These are phyloP conservation scores for Neelides sp. DNA, from an alignment of 1,140 invertebrate species.

Conservation along the genomic window DNA sequence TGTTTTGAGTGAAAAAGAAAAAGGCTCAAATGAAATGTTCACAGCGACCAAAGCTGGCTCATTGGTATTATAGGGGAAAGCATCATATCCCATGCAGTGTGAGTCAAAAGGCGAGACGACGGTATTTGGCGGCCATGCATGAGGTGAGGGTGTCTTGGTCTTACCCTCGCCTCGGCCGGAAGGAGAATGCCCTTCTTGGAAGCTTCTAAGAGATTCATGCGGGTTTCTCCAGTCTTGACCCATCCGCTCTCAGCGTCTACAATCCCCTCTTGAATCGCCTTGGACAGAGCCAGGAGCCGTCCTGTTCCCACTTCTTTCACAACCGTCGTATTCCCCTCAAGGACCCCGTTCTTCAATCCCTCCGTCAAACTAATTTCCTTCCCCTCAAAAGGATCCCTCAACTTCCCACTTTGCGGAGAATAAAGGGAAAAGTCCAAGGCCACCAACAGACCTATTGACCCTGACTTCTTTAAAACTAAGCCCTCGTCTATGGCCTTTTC, in stretches of 20 bases:
- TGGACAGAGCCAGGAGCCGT: constrained; percentile 57
- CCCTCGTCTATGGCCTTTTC: constrained; percentile 59
- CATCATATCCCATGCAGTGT: no score
- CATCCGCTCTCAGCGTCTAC: constrained; percentile 64
- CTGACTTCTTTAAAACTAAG: constrained; percentile 58
- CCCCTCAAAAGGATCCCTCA: constrained; percentile 65
- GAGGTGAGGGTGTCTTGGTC: constrained; percentile 34
- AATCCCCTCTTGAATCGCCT: constrained; percentile 57
- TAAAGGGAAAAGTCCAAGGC: constrained; percentile 69
- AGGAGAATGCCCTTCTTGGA: constrained; percentile 71
- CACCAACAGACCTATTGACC: constrained; percentile 65
- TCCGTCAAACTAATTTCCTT: constrained; percentile 58
- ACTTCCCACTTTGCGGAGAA: constrained; percentile 59
- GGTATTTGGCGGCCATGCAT: no score
- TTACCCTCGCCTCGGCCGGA: constrained; percentile 82
- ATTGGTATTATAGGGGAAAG: no score
- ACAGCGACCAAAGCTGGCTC: no score
- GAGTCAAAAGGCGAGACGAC: no score
- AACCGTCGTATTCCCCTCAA: constrained; percentile 71
- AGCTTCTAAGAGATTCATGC: constrained; percentile 73
- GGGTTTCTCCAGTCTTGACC: constrained; percentile 47
- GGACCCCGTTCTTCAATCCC: constrained; percentile 58
- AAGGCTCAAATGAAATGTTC: no score
- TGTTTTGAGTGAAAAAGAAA: no score
- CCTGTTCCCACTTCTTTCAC: constrained; percentile 65